Percentiles rank a stretch among this genome's conserved stretches.
Evolutionary conservation across 2,113 vertebrate species (phyloP).

Genomic region (Seriola quinqueradiata): DNA sequence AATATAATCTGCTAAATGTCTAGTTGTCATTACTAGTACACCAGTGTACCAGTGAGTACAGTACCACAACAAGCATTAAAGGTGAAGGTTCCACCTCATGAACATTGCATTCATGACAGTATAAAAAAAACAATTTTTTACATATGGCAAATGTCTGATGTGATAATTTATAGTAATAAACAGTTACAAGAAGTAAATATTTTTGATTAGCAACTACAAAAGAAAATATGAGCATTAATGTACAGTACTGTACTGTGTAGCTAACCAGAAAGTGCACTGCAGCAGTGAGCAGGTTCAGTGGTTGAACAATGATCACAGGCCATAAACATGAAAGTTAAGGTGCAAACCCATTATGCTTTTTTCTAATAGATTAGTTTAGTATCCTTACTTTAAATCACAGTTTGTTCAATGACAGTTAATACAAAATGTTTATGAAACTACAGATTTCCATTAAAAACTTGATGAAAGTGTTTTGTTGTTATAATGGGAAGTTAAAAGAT

Average conservation of each 20-base stretch:
- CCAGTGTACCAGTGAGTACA: slow-evolving; percentile 67
- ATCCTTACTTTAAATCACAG: slow-evolving; percentile 57
- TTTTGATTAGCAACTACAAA: slow-evolving; percentile 46
- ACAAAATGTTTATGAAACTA: slow-evolving; percentile 42
- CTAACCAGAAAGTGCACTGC: slow-evolving; percentile 63
- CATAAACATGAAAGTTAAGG: slow-evolving; percentile 60
- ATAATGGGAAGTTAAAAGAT: slow-evolving; percentile 30
- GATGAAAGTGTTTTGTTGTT: slow-evolving; percentile 38
- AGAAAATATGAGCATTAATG: slow-evolving; percentile 28
- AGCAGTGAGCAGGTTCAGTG: slow-evolving; percentile 61
- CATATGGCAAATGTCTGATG: slow-evolving; percentile 47
- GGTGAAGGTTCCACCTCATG: slow-evolving; percentile 20
- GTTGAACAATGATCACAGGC: slow-evolving; percentile 59
- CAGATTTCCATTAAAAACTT: slow-evolving; percentile 27
- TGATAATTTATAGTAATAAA: slow-evolving; percentile 57
- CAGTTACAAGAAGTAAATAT: slow-evolving; percentile 40
- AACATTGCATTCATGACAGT: slow-evolving; percentile 25
- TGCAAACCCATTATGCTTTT: slow-evolving; percentile 58
- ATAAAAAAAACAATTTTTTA: slow-evolving; percentile 46
- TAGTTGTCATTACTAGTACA: slow-evolving; percentile 53
- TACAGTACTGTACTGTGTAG: slow-evolving; percentile 56
- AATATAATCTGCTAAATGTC: slow-evolving; percentile 40
- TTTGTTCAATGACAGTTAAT: slow-evolving; percentile 44
- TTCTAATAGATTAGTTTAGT: slow-evolving; percentile 43
- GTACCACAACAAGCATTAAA: slow-evolving; percentile 20